Percentiles rank a stretch among this genome's conserved stretches.
phyloP scores from a whole-genome alignment of 2,113 vertebrate genomes.

The Edolisoma coerulescens region DNA sequence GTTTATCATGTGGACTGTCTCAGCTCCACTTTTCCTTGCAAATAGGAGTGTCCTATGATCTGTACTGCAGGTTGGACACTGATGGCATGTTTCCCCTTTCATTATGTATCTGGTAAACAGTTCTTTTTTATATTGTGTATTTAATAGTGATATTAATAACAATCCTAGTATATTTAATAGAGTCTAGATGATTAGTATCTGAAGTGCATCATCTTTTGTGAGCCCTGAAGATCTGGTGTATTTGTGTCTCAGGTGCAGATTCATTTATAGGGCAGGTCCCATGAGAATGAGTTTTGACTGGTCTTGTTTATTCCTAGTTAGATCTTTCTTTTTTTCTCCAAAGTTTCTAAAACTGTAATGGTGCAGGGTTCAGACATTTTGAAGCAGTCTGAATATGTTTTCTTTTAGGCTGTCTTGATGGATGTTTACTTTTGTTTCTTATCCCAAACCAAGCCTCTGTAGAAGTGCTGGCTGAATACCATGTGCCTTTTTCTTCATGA shows the following conservation, averaged over 20 bases:
- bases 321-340: neutral
- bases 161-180: neutral
- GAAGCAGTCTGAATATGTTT: neutral
- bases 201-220: neutral
- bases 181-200: neutral
- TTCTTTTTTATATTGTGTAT: neutral
- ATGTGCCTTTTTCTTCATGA: neutral
- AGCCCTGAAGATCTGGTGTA: neutral
- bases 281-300: neutral
- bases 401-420: neutral
- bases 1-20: neutral
- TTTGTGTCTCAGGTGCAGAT: neutral
- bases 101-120: neutral
- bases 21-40: neutral
- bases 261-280: neutral
- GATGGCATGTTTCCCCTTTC: neutral
- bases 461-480: slow-evolving; percentile 32
- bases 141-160: neutral
- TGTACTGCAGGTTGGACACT: neutral
- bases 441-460: neutral
- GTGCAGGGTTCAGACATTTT: neutral
- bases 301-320: neutral
- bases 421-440: neutral
- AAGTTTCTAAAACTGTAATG: neutral
- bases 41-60: neutral